Conservation (phyloP, 2,888 invertebrate genomes). For the Exephanes ischioxanthus region DNA sequence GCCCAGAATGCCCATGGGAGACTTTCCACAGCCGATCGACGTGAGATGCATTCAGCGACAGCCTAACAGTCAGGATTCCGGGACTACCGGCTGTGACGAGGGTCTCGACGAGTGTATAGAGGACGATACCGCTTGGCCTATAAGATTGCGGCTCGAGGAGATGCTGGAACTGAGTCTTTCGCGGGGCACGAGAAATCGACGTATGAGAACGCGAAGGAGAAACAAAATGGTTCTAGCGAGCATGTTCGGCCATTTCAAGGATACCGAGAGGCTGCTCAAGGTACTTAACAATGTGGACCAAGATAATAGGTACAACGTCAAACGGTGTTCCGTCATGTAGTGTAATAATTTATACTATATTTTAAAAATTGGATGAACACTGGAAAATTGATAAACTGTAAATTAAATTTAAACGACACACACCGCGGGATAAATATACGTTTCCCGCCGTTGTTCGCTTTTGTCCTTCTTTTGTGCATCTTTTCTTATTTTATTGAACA, state of each 20-base stretch:
- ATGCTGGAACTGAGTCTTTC: conserved; percentile 81
- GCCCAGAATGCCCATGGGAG: conserved; percentile 68
- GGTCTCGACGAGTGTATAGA: conserved; percentile 69
- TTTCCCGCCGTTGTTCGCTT: not conserved
- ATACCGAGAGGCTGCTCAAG: conserved; percentile 83
- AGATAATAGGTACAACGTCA: conserved; percentile 82
- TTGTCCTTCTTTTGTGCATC: not conserved
- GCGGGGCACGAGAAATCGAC: conserved; percentile 73
- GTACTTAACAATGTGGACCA: conserved; percentile 84
- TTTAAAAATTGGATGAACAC: not conserved
- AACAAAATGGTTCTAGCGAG: conserved; percentile 76
- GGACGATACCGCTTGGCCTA: conserved; percentile 77
- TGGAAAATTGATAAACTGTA: not conserved
- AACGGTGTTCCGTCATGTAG: conserved; percentile 83
- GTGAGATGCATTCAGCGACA: conserved; percentile 47
- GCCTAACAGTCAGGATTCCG: conserved; percentile 67
- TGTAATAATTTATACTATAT: conserved; percentile 34
- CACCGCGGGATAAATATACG: not conserved
- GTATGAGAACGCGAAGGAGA: conserved; percentile 75
- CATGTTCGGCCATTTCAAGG: conserved; percentile 78
- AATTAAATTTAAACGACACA: not conserved
- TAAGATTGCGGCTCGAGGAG: conserved; percentile 80
- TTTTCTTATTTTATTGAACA: conserved; percentile 4
- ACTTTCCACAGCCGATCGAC: conserved; percentile 5
- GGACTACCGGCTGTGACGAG: conserved; percentile 67